These are phyloP conservation scores for Dunckerocampus dactyliophorus DNA, from an alignment of 2,113 vertebrate species.

Conservation along the genomic window DNA sequence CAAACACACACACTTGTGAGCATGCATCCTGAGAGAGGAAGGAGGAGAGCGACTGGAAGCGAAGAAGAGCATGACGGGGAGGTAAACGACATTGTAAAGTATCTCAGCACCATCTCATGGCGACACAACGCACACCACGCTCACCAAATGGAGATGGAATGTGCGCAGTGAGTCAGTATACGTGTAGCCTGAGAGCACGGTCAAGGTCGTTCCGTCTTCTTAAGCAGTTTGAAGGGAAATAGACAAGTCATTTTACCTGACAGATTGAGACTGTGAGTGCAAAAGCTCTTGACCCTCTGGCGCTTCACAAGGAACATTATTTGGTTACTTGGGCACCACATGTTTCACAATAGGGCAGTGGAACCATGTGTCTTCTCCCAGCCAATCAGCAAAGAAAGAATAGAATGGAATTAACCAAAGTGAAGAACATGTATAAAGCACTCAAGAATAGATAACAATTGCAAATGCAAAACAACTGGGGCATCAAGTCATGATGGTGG, in stretches of 20 bases:
- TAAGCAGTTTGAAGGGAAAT: conserved; percentile 46
- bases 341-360: no score
- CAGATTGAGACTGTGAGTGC: no score
- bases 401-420: no score
- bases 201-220: conserved; percentile 47
- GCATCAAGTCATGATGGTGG: no score
- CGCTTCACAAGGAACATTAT: no score
- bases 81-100: conserved; percentile 28
- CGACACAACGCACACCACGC: background rate
- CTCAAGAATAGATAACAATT: no score
- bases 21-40: conserved; percentile 17
- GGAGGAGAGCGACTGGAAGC: conserved; percentile 2
- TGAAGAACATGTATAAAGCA: no score
- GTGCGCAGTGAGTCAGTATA: conserved; percentile 8
- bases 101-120: conserved; percentile 59
- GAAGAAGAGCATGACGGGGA: background rate
- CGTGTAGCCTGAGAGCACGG: conserved; percentile 44
- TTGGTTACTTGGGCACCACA: no score
- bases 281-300: no score
- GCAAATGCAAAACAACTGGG: no score
- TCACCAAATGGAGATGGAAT: conserved; percentile 28
- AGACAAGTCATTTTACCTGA: conserved; percentile 15
- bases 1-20: background rate
- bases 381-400: no score
- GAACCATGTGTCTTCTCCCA: no score